Conservation (phyloP, 30 jellyfish, hydroid and myxozoan genomes). For the Turritopsis rubra region DNA sequence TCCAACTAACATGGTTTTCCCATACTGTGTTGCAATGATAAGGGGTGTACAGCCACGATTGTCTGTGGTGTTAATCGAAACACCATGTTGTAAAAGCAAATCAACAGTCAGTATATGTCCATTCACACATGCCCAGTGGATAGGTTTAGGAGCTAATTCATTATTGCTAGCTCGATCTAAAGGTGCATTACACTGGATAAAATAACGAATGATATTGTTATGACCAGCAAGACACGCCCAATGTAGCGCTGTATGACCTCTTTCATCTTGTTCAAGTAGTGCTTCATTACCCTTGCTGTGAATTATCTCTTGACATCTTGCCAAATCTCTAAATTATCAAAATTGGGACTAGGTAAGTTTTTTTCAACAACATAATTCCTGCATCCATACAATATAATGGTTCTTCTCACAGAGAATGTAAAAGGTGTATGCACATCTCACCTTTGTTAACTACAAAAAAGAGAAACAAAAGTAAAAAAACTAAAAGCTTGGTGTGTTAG, state of each 20-base stretch:
- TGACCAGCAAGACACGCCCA: constrained; percentile 99
- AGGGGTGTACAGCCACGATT: constrained; percentile 81
- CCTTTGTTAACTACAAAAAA: too few species aligned
- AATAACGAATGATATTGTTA: constrained; percentile 65
- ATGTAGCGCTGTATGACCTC: constrained; percentile 95
- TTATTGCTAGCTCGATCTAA: constrained; percentile 69
- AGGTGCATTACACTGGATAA: constrained; percentile 78
- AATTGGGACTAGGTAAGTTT: neutral
- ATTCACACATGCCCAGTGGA: constrained; percentile 96
- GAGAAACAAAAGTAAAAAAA: too few species aligned
- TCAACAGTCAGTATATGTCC: constrained; percentile 95
- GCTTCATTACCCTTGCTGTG: constrained; percentile 55
- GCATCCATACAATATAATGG: too few species aligned
- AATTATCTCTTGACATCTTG: constrained; percentile 51
- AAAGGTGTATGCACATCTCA: too few species aligned
- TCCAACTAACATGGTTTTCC: constrained; percentile 77
- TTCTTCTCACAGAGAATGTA: too few species aligned
- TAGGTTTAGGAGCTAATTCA: constrained; percentile 90
- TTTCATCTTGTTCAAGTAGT: constrained; percentile 61
- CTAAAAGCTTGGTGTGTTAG: too few species aligned
- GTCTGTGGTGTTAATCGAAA: constrained; percentile 76
- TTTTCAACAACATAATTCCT: too few species aligned
- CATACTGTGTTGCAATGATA: constrained; percentile 90
- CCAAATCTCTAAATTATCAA: constrained; percentile 52
- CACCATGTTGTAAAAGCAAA: constrained; percentile 77